Evolutionary conservation across 2,797 vertebrate genomes (phyloP).

Genomic region (Enteromius radiatus): DNA sequence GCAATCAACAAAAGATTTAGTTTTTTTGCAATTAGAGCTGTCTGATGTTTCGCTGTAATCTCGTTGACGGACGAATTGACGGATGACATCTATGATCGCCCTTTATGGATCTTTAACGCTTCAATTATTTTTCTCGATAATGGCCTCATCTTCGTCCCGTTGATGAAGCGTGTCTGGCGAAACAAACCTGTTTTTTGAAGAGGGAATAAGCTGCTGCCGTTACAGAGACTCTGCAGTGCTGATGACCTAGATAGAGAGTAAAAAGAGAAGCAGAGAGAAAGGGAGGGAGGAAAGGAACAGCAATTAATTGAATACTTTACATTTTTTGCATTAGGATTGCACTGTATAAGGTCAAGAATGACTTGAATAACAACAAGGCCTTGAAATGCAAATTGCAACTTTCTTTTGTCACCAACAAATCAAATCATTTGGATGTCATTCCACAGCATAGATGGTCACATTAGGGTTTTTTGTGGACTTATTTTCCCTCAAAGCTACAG

Average conservation of each 20-base stretch:
- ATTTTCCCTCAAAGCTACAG: not conserved
- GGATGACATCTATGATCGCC: not conserved
- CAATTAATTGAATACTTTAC: slow-evolving; percentile 48
- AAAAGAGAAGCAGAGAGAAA: slow-evolving; percentile 41
- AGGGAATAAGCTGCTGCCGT: slow-evolving; percentile 45
- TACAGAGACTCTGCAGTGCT: slow-evolving; percentile 55
- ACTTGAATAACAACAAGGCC: slow-evolving; percentile 36
- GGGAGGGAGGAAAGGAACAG: slow-evolving; percentile 10
- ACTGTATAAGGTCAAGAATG: slow-evolving; percentile 24
- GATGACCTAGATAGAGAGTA: slow-evolving; percentile 63
- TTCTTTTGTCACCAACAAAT: slow-evolving; percentile 2
- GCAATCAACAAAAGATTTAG: slow-evolving; percentile 24
- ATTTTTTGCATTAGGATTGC: slow-evolving; percentile 35
- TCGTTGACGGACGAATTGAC: not conserved
- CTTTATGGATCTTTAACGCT: slow-evolving; percentile 22
- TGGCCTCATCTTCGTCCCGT: slow-evolving; percentile 7
- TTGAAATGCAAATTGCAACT: not conserved
- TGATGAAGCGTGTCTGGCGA: slow-evolving; percentile 31
- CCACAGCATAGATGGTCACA: not conserved
- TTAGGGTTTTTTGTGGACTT: not conserved
- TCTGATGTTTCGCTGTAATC: slow-evolving; percentile 26
- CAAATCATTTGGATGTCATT: not conserved
- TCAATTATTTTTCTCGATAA: slow-evolving; percentile 39
- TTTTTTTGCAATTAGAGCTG: not conserved
- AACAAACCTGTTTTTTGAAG: slow-evolving; percentile 46